Percentiles rank a stretch among this genome's conserved stretches.
These are phyloP conservation scores for Alethe diademata DNA, from an alignment of 2,113 vertebrate species.

Conservation along the genomic window DNA sequence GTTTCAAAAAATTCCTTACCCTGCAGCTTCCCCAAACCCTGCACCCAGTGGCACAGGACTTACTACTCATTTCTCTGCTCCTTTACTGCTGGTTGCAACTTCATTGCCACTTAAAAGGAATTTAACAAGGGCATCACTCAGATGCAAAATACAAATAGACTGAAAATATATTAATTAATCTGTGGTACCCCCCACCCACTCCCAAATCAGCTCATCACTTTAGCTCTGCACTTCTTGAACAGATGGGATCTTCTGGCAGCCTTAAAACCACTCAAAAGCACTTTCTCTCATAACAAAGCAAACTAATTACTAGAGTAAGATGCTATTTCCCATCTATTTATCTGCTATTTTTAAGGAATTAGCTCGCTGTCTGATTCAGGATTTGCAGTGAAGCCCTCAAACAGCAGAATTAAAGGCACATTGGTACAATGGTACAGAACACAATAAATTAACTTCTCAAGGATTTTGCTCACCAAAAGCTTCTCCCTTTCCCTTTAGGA, in stretches of 20 bases:
- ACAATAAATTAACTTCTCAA: neutral
- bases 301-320: conserved; percentile 28
- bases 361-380: neutral
- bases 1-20: neutral
- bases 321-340: neutral
- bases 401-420: neutral
- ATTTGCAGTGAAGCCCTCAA: neutral
- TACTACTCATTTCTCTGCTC: neutral
- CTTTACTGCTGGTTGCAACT: neutral
- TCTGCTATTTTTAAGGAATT: conserved; percentile 20
- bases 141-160: neutral
- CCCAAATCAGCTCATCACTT: neutral
- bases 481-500: neutral
- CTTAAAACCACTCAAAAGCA: conserved; percentile 11
- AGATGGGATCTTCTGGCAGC: conserved; percentile 53
- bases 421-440: neutral
- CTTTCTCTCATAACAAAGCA: neutral
- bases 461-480: neutral
- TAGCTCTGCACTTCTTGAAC: neutral
- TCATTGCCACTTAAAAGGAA: neutral
- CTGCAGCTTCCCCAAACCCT: neutral
- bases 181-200: neutral
- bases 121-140: neutral
- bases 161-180: neutral
- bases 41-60: neutral